phyloP scores from a whole-genome alignment of 2,797 vertebrate genomes.

The Antrozous pallidus region DNA sequence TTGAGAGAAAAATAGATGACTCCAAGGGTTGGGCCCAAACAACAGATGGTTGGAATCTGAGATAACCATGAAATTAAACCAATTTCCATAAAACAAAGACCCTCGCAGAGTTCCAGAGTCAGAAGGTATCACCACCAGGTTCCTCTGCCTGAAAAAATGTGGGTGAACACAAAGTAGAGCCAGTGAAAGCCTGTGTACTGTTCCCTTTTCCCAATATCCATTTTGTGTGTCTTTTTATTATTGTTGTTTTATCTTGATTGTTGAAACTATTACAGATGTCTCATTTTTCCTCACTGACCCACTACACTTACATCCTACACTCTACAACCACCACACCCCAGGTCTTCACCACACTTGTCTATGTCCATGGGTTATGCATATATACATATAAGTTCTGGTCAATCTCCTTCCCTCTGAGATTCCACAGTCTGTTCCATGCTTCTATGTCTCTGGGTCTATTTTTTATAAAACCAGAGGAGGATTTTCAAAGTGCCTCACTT shows the following conservation, averaged over 20 bases:
- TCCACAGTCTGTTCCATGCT: no score
- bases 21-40: not conserved
- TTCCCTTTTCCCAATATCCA: not conserved
- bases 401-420: no score
- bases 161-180: not conserved
- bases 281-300: no score
- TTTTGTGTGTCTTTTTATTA: no score
- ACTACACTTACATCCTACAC: no score
- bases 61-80: not conserved
- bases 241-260: no score
- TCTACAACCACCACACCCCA: no score
- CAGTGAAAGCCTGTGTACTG: not conserved
- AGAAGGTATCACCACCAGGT: not conserved
- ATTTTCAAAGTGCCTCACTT: not conserved
- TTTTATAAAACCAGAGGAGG: not conserved
- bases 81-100: not conserved
- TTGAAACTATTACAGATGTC: no score
- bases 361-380: no score
- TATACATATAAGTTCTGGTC: no score
- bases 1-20: not conserved
- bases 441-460: no score
- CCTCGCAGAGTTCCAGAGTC: not conserved
- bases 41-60: not conserved
- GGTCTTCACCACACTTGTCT: no score
- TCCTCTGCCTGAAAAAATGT: not conserved